Percentiles rank a stretch among this genome's conserved stretches.
Conservation (phyloP, 1,140 invertebrate genomes). For the Odontomachus brunneus region DNA sequence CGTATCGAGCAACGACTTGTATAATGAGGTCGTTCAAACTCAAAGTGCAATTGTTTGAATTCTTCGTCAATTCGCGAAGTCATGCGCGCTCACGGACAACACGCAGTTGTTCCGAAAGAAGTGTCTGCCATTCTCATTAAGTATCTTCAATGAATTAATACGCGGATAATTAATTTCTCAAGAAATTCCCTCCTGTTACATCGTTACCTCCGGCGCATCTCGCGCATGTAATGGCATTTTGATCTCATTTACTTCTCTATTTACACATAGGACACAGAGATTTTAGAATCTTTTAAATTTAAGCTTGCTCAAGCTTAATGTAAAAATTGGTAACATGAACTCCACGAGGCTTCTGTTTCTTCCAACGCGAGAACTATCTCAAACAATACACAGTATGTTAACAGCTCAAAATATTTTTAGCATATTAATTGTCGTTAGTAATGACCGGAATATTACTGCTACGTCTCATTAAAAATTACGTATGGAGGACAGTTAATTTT, state of each 20-base stretch:
- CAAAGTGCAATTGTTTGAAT: slow-evolving; percentile 21
- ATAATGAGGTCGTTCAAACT: slow-evolving; percentile 17
- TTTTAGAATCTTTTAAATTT: slow-evolving; percentile 16
- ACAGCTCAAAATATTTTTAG: no score
- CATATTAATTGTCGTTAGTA: no score
- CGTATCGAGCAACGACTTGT: slow-evolving; percentile 19
- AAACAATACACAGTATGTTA: no score
- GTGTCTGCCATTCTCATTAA: slow-evolving; percentile 10
- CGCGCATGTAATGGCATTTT: slow-evolving; percentile 10
- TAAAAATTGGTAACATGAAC: not conserved
- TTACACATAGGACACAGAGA: not conserved
- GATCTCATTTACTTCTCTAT: not conserved
- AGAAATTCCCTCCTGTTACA: slow-evolving; percentile 28
- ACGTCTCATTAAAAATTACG: no score
- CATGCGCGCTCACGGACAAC: slow-evolving; percentile 8
- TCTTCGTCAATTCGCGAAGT: slow-evolving; percentile 11
- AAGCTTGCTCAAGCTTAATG: not conserved
- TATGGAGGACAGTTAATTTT: no score
- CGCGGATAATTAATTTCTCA: slow-evolving; percentile 31
- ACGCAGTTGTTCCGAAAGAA: slow-evolving; percentile 25
- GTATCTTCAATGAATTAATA: slow-evolving; percentile 28
- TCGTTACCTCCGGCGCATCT: not conserved
- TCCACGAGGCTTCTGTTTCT: not conserved
- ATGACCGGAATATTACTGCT: no score
- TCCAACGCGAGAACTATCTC: not conserved